Base-by-base conservation (phyloP, 2,797 vertebrate species). In the Xyrichtys novacula region DNA sequence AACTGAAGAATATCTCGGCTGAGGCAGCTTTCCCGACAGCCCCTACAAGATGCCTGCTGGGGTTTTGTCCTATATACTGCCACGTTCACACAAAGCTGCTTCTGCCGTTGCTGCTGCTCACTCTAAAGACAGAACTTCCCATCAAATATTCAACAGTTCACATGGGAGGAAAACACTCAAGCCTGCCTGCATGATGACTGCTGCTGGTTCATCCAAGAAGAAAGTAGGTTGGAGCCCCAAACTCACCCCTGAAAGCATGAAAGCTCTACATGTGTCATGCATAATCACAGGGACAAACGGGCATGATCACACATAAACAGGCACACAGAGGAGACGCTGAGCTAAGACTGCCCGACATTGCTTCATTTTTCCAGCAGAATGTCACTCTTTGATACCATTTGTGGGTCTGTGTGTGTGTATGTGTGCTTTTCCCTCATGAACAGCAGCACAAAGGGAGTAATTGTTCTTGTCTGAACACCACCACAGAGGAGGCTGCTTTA, bases 91-190 rank as follows among this genome's bases (percentile, higher is more conserved):
- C 87, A 85, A 86, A 85, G 83, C 77, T 74, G 76, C 80, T 38
- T 63, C 76, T 80, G 60, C 80, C 50, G 56, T 80, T 66, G 68
- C 71, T 59, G 63, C 71, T 40, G 74, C 76, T 83, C 32, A 74
- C 65, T 71, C 85, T 78, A 52, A 87, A 90, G 80, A 82, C 81
- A 81, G 85, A 87, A 75, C 69, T 83, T 79, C 46, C 58, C 78
- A 93, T 93, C 63, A 93, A 94, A 93, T 93, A 94, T 93, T 93
- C 67, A 93, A 63, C 73, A 82, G 61, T 86, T 83, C 73, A 84
- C 60, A 84, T 77, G 68, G 66, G 65, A 48, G 68, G 74, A 78
- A 62, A 74, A 80, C 82, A 74, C 77, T 80, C 71, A 52, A 75
- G 80, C 63, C 29, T 50, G 78, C 74, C 54, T 80, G 63, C 47